phyloP scores from a whole-genome alignment of 1,140 invertebrate species.

The Phocides pigmalion region DNA sequence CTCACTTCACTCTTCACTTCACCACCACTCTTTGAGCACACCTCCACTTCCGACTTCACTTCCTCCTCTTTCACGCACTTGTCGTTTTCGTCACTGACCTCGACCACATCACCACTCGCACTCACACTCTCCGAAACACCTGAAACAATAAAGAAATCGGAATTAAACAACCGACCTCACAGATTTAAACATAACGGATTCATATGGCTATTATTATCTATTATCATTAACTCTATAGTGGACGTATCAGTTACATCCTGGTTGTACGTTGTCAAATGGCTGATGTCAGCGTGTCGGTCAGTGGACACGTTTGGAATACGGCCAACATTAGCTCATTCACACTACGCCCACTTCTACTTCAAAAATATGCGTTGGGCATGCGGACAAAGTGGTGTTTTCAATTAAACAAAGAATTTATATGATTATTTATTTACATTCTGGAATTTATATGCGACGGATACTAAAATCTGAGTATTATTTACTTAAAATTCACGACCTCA shows the following conservation, averaged over 20 bases:
- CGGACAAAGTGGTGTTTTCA: slow-evolving; percentile 27
- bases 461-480: not conserved
- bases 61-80: slow-evolving; percentile 69
- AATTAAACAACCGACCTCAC: not conserved
- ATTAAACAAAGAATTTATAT: slow-evolving; percentile 30
- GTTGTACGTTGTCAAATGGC: slow-evolving; percentile 44
- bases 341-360: slow-evolving; percentile 57
- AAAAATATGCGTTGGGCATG: slow-evolving; percentile 56
- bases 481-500: not conserved
- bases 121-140: slow-evolving; percentile 69
- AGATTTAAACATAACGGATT: not conserved
- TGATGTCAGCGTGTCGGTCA: slow-evolving; percentile 58
- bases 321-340: slow-evolving; percentile 79
- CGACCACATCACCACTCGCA: slow-evolving; percentile 74
- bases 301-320: slow-evolving; percentile 64
- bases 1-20: slow-evolving; percentile 78
- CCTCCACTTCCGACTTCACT: slow-evolving; percentile 52
- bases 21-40: slow-evolving; percentile 61
- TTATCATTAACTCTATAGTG: slow-evolving; percentile 18
- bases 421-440: slow-evolving; percentile 27
- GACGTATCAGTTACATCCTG: slow-evolving; percentile 39
- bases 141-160: slow-evolving; percentile 62
- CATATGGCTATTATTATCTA: too few species aligned
- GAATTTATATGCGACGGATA: not conserved
- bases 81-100: slow-evolving; percentile 67